Evolutionary conservation across 2,113 vertebrate genomes (phyloP).

Genomic region (human (Homo sapiens)): GRCh38 chr4:14784501-14785000

Average conservation of each 20-base stretch:
- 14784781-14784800: accelerated
- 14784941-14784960: not conserved
- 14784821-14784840: not conserved
- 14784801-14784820: not conserved
- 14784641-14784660: too few species aligned
- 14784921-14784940: not conserved
- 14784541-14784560: too few species aligned
- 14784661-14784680: accelerated
- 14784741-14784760: not conserved
- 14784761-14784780: not conserved
- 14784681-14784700: not conserved
- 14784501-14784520: not conserved
- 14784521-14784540: not conserved
- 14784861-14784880: not conserved
- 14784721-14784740: not conserved
- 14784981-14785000: not conserved
- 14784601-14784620: not conserved
- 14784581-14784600: not conserved
- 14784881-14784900: not conserved
- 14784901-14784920: not conserved
- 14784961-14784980: not conserved
- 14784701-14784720: not conserved
- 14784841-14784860: not conserved
- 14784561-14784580: not conserved
- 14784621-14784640: not conserved